Evolutionary conservation across 2,797 vertebrate species (phyloP), one percentile per base, ranked within the genome.

Genomic region (Trematomus bernacchii): DNA sequence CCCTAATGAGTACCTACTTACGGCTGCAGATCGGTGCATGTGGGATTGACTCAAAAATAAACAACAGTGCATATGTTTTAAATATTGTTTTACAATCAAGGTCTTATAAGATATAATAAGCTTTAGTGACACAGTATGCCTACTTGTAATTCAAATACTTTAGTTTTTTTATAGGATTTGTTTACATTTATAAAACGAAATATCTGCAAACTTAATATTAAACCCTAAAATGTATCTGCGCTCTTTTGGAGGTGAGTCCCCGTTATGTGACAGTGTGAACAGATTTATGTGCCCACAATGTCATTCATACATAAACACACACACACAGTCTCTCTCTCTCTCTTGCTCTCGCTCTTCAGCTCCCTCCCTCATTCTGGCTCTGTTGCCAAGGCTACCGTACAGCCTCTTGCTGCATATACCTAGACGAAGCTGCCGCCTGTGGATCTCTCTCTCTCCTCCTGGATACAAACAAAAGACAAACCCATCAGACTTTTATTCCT

Each of bases 351-450:
- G 18, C 76, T 62, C 77, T 67, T 71, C n/a, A 37, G 27, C 76
- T 80, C 83, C 57, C 78, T 91, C 86, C 83, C 88, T 92, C 87
- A 69, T 90, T 77, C 92, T 89, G 80, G 90, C 93, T 92, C 94
- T 92, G 93, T 96, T 95, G 93, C 94, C 95, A 94, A 93, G 95
- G 94, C 91, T 92, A 96, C 95, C 87, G 81, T 84, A 92, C 93
- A 95, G 94, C 92, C 93, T 95, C 93, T 93, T 93, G 91, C 92
- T 93, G 94, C 93, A 94, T 92, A 92, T 92, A 94, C 93, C 93
- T 94, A 91, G 92, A 93, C 80, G 87, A 92, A 85, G 91, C 92
- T 85, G 91, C 90, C 76, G 93, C 91, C 92, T 92, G 91, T 93
- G 90, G 93, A 91, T 93, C 84, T 85, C 87, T 76, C 86, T 85